phyloP scores from a whole-genome alignment of 2,888 invertebrate genomes.

The Thalpophila matura region DNA sequence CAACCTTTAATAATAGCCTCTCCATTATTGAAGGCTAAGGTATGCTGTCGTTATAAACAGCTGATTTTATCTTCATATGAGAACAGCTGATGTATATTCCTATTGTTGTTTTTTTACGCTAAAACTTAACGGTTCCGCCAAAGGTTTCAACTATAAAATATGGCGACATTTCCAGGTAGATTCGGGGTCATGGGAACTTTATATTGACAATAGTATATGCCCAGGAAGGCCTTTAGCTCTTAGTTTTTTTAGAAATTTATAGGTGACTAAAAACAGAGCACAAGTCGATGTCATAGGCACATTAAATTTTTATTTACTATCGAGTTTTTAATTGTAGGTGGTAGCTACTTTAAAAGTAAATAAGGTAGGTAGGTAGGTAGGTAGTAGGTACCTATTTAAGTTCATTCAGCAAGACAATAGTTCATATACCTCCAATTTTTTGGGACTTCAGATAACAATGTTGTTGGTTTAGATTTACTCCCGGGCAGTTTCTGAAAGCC shows the following conservation, averaged over 20 bases:
- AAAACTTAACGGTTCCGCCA: slow-evolving; percentile 33
- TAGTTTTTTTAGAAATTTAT: slow-evolving; percentile 9
- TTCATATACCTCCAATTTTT: neutral
- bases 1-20: too few species aligned
- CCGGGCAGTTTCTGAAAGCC: too few species aligned
- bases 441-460: too few species aligned
- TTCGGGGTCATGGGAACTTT: slow-evolving; percentile 47
- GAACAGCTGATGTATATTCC: slow-evolving; percentile 50
- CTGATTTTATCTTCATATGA: slow-evolving; percentile 44
- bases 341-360: too few species aligned
- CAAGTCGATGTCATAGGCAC: too few species aligned
- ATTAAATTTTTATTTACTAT: too few species aligned
- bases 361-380: neutral
- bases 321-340: too few species aligned
- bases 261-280: too few species aligned
- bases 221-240: neutral
- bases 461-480: too few species aligned
- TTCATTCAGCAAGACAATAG: neutral
- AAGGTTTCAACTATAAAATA: slow-evolving; percentile 35
- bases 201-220: slow-evolving; percentile 12
- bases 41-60: slow-evolving; percentile 24
- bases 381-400: neutral
- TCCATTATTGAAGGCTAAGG: slow-evolving; percentile 5
- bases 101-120: slow-evolving; percentile 49
- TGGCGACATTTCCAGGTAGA: slow-evolving; percentile 43